A percentile compares a stretch with the other conserved stretches of the same genome.
These are phyloP conservation scores for Endotricha flammealis DNA, from an alignment of 2,888 invertebrate genomes.

Conservation along the genomic window DNA sequence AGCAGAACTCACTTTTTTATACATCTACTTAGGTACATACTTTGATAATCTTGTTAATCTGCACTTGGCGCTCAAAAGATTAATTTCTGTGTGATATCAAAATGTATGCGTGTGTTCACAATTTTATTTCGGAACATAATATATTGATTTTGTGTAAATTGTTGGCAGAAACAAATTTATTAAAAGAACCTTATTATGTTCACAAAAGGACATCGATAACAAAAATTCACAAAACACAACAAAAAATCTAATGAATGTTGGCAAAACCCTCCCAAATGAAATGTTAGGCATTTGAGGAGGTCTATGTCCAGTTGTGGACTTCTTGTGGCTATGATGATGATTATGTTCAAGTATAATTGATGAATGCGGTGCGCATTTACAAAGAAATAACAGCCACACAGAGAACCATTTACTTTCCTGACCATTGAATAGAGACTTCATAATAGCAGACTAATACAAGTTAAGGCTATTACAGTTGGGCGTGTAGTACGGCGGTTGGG, in stretches of 20 bases:
- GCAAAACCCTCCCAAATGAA: no score
- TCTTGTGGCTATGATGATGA: no score
- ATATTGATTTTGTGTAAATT: not conserved
- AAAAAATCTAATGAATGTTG: no score
- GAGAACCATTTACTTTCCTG: no score
- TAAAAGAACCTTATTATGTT: no score
- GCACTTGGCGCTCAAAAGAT: not conserved
- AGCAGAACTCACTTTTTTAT: not conserved
- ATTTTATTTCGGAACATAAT: not conserved
- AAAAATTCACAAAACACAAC: not conserved
- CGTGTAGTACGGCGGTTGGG: constrained; percentile 6
- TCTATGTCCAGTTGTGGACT: no score
- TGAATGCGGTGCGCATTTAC: no score
- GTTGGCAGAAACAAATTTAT: not conserved
- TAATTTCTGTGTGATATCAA: not conserved
- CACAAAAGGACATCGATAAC: no score
- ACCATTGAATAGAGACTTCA: not conserved
- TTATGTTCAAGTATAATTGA: no score
- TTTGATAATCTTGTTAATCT: not conserved
- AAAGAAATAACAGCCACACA: no score
- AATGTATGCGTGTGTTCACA: not conserved
- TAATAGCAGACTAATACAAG: not conserved
- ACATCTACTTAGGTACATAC: not conserved
- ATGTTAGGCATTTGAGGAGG: no score
- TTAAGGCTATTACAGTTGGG: constrained; percentile 1